Evolutionary conservation across 2,888 invertebrate genomes (phyloP), one percentile per base, ranked within the genome.

Genomic region (Callimorpha dominula): DNA sequence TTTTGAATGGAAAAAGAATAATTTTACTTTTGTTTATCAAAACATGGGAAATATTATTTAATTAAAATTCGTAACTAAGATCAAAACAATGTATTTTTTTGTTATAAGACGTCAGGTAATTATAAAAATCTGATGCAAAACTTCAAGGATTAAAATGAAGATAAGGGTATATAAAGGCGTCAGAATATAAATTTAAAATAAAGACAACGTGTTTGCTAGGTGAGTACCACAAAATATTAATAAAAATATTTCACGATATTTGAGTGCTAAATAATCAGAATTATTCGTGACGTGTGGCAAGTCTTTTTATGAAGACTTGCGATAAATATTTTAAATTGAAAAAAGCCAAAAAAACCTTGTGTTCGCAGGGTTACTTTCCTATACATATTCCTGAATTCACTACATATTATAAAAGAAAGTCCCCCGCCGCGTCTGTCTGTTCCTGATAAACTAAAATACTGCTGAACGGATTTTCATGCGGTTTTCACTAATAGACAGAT

Each of bases 51-150:
- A 57, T 20, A 20, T 9, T n/a, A 11, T 57, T 52, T 5, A n/a
- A 4, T 52, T 52, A 52, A 14, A 7, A 52, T 52, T 7, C n/a
- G 52, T 11, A 11, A 31, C 5, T 4, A 20, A 31, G 31, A 60
- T 60, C 14, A 5, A 60, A 60, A 60, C 57, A 60, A 60, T 60
- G 57, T 31, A 12, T 60, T 50, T 60, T 57, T 57, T 60, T 60
- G 12, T 60, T 20, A 14, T 12, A 31, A 31, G 60, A 60, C 60
- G 31, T 60, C 31, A 60, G 2, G 0, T 7, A 14, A 31, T 31
- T 31, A 60, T 60, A 60, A 31, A 46, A 31, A 60, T 31, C 57
- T 31, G 4, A 60, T 11, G 57, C 6, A 57, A 3, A 20, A 60
- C 31, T 1, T 31, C 60, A 60, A 60, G 60, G 60, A 60, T 60